phyloP scores from a whole-genome alignment of 2,113 vertebrate genomes.

The Fulmarus glacialis region DNA sequence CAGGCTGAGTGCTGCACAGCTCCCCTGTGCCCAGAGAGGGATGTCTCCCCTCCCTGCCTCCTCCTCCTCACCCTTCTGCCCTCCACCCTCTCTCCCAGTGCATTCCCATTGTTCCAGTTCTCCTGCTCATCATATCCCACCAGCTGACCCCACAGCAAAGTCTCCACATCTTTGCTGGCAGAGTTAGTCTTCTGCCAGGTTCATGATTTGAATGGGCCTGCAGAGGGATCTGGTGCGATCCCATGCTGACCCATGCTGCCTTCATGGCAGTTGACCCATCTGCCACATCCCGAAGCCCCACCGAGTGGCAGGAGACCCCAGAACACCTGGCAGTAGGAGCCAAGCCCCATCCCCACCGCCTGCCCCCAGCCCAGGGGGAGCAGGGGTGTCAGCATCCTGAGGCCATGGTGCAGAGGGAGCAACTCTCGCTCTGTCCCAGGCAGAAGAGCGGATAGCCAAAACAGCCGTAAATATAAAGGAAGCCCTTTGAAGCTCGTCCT shows the following conservation, averaged over 20 bases:
- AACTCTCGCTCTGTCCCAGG: not conserved
- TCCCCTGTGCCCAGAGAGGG: not conserved
- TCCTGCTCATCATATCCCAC: not conserved
- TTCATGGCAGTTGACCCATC: not conserved
- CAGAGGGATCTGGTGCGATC: not conserved
- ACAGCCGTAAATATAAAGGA: not conserved
- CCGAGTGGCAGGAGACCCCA: not conserved
- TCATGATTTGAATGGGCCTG: not conserved
- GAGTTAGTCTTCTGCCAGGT: not conserved
- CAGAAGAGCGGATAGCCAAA: not conserved
- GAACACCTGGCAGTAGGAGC: not conserved
- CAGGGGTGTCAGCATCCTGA: not conserved
- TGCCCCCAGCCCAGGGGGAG: not conserved
- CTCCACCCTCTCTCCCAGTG: not conserved
- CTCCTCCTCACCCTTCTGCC: not conserved
- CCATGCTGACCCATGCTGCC: not conserved
- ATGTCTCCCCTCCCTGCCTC: not conserved
- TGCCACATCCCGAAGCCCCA: not conserved
- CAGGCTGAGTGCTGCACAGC: not conserved
- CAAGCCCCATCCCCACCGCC: accelerated
- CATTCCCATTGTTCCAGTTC: not conserved
- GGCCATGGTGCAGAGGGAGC: not conserved
- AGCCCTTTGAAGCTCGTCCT: not conserved
- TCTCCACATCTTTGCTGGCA: not conserved
- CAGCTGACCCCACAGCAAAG: not conserved